These are phyloP conservation scores for Therioaphis trifolii DNA, from an alignment of 2,888 invertebrate genomes.

Conservation along the genomic window DNA sequence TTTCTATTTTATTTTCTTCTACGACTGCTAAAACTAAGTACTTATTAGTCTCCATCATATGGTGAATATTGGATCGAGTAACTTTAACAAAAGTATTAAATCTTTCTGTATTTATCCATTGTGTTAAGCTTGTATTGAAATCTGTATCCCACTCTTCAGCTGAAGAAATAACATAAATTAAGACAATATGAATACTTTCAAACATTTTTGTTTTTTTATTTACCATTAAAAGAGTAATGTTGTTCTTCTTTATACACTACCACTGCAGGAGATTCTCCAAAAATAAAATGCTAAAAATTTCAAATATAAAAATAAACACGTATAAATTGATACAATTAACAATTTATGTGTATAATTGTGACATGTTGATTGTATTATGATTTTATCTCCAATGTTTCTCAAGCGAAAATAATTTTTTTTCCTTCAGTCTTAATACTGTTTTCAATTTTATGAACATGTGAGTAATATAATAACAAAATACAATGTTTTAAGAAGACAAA, in stretches of 20 bases:
- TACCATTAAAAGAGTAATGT: conserved; percentile 62
- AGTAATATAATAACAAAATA: too few species aligned
- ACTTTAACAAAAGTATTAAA: conserved; percentile 88
- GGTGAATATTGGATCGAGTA: conserved; percentile 72
- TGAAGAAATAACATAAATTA: conserved; percentile 68
- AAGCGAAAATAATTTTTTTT: too few species aligned
- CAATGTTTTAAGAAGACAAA: too few species aligned
- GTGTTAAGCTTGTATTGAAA: conserved; percentile 79
- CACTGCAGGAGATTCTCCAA: conserved; percentile 58
- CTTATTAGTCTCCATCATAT: conserved; percentile 85
- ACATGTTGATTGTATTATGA: too few species aligned
- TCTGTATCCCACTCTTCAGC: conserved; percentile 66
- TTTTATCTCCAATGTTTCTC: too few species aligned
- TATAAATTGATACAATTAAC: background rate
- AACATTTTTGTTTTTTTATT: background rate
- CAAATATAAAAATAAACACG: background rate
- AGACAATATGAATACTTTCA: conserved; percentile 72
- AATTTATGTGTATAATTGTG: too few species aligned
- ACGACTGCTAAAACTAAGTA: conserved; percentile 88
- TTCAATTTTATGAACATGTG: too few species aligned
- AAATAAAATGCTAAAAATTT: conserved; percentile 58
- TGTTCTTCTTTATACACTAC: conserved; percentile 63
- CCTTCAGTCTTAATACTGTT: too few species aligned
- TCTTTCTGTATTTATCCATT: conserved; percentile 90
- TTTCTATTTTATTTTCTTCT: conserved; percentile 86